Conservation (phyloP, 2,888 invertebrate genomes). For the Patella caerulea region DNA sequence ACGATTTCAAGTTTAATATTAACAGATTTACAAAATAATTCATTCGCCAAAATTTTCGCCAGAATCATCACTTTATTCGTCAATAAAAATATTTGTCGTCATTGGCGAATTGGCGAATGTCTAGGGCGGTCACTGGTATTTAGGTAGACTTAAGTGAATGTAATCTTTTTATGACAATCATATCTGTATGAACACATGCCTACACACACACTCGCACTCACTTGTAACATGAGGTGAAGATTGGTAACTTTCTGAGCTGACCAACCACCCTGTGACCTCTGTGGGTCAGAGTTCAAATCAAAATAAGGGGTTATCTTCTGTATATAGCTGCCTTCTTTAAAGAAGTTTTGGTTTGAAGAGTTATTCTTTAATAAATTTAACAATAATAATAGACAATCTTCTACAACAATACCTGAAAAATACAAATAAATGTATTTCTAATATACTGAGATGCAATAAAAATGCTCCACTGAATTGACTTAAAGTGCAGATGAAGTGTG, state of each 20-base stretch:
- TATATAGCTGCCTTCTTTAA: slow-evolving; percentile 97
- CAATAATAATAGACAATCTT: slow-evolving; percentile 95
- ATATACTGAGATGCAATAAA: too few relatives aligned
- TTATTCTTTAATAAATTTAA: slow-evolving; percentile 94
- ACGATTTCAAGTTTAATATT: too few relatives aligned
- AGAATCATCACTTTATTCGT: too few relatives aligned
- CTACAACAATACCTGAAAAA: slow-evolving; percentile 86
- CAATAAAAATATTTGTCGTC: too few relatives aligned
- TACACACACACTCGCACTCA: slow-evolving; percentile 67
- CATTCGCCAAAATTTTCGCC: too few relatives aligned
- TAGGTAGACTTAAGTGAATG: too few relatives aligned
- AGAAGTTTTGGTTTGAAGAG: slow-evolving; percentile 97
- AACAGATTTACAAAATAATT: too few relatives aligned
- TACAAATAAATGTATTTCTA: not conserved
- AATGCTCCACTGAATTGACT: too few relatives aligned
- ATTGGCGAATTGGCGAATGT: too few relatives aligned
- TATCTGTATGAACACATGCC: not conserved
- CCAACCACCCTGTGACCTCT: slow-evolving; percentile 78
- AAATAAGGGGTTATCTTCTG: slow-evolving; percentile 92
- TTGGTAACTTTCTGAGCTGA: slow-evolving; percentile 95
- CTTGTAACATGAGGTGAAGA: slow-evolving; percentile 90
- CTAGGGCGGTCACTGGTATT: too few relatives aligned
- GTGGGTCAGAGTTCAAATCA: slow-evolving; percentile 62
- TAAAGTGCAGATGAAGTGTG: too few relatives aligned
- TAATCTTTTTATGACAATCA: not conserved